These are phyloP conservation scores for Lepidurus apus DNA, from an alignment of 1,140 invertebrate genomes.

Conservation along the genomic window DNA sequence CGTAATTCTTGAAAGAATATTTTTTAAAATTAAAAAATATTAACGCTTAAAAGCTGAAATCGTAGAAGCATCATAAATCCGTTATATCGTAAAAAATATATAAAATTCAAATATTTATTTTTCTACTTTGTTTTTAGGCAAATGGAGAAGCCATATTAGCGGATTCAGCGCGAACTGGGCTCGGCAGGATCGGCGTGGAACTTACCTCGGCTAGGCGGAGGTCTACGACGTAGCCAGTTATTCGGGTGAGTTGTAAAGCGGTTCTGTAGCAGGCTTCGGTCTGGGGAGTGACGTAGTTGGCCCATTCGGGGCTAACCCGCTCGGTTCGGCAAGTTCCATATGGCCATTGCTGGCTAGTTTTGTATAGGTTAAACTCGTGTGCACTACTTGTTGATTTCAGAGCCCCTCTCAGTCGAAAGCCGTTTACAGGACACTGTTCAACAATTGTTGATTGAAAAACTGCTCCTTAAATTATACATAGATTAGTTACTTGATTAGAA, in stretches of 20 bases:
- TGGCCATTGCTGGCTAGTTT: slow-evolving; percentile 30
- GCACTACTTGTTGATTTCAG: slow-evolving; percentile 22
- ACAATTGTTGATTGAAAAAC: slow-evolving; percentile 10
- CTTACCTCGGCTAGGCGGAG: slow-evolving; percentile 35
- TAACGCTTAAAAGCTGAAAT: background rate
- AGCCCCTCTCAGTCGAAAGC: slow-evolving; percentile 31
- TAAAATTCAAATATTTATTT: too few species aligned
- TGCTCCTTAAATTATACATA: background rate
- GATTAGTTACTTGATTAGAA: background rate
- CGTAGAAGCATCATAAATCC: too few species aligned
- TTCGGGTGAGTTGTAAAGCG: slow-evolving; percentile 35
- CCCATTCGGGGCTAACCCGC: slow-evolving; percentile 34
- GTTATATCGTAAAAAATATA: too few species aligned
- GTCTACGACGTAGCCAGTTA: slow-evolving; percentile 34
- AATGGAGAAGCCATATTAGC: too few species aligned
- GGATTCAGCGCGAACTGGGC: too few species aligned
- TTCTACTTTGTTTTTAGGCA: too few species aligned
- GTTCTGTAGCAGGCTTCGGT: slow-evolving; percentile 35
- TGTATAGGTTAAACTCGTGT: background rate
- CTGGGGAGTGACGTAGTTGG: slow-evolving; percentile 36
- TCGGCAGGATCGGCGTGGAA: background rate
- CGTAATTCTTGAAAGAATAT: too few species aligned
- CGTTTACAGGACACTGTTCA: slow-evolving; percentile 31
- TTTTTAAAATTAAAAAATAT: background rate
- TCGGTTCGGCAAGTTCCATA: slow-evolving; percentile 37